Conservation (phyloP, 2,888 invertebrate genomes). For the Harmothoe impar region DNA sequence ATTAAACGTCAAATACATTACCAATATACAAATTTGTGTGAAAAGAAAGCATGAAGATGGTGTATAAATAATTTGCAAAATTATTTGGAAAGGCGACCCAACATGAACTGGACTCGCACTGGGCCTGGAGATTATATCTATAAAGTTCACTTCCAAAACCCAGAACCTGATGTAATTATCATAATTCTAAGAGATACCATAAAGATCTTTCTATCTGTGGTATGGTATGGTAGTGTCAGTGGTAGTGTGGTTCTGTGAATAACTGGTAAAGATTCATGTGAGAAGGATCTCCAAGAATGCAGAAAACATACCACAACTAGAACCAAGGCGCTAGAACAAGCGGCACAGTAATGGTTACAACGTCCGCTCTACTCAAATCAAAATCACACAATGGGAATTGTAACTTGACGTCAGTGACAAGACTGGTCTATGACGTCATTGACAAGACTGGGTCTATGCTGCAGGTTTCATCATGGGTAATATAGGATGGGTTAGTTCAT, state of each 20-base stretch:
- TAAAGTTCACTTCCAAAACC: no score
- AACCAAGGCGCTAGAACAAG: slow-evolving; percentile 44
- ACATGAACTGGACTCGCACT: no score
- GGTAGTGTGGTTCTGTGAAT: neutral
- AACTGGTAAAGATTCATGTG: neutral
- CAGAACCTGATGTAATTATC: no score
- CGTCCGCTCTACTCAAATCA: slow-evolving; percentile 43
- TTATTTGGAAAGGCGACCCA: no score
- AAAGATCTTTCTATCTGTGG: neutral
- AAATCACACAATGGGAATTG: slow-evolving; percentile 16
- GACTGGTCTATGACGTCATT: neutral
- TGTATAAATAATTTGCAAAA: no score
- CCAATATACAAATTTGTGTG: no score
- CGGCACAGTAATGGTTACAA: neutral
- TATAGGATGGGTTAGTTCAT: no score
- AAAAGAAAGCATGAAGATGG: no score
- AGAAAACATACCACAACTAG: slow-evolving; percentile 50
- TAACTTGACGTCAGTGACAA: neutral
- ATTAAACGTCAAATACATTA: no score
- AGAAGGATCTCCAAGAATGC: slow-evolving; percentile 1
- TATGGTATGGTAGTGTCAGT: slow-evolving; percentile 29
- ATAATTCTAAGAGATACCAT: no score
- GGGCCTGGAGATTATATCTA: no score
- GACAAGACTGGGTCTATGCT: neutral
- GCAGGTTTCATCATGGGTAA: no score